These are phyloP conservation scores for Salarias fasciatus DNA, from an alignment of 2,797 vertebrate genomes.

Conservation along the genomic window DNA sequence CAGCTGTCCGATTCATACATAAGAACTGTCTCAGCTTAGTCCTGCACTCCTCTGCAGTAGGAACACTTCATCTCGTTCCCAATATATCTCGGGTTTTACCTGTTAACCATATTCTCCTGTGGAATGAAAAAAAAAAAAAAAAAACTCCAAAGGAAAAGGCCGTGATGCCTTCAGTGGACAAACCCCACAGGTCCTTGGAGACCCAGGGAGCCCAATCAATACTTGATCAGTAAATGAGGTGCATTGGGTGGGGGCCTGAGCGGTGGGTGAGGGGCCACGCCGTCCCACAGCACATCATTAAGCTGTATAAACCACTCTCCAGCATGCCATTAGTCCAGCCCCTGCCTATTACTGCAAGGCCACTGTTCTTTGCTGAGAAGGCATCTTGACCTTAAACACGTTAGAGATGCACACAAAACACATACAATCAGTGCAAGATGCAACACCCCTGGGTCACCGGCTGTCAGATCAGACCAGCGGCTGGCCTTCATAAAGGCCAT, in stretches of 20 bases:
- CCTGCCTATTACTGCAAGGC: constrained; percentile 62
- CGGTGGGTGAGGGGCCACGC: constrained; percentile 11
- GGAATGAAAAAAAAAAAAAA: too few species aligned
- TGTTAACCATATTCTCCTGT: too few species aligned
- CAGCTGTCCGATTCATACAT: constrained; percentile 45
- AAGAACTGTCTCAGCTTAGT: background rate
- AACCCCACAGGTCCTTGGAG: too few species aligned
- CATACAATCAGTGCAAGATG: constrained; percentile 27
- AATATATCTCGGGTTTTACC: too few species aligned
- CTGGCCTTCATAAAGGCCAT: too few species aligned
- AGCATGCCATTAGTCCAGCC: constrained; percentile 63
- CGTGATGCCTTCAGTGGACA: too few species aligned
- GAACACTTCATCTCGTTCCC: too few species aligned
- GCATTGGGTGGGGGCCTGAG: background rate
- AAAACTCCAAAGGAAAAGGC: too few species aligned
- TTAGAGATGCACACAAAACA: background rate
- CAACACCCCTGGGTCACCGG: constrained; percentile 51
- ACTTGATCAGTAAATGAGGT: constrained; percentile 42
- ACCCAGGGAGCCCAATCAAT: constrained; percentile 44
- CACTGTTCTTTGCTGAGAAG: constrained; percentile 53
- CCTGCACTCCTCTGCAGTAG: too few species aligned
- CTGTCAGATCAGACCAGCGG: constrained; percentile 45
- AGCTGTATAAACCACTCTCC: constrained; percentile 50
- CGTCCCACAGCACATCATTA: constrained; percentile 72
- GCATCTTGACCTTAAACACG: constrained; percentile 58